Percentiles rank a stretch among this genome's conserved stretches.
Evolutionary conservation across 2,888 invertebrate genomes (phyloP).

Genomic region (Minunthozetes semirufus): DNA sequence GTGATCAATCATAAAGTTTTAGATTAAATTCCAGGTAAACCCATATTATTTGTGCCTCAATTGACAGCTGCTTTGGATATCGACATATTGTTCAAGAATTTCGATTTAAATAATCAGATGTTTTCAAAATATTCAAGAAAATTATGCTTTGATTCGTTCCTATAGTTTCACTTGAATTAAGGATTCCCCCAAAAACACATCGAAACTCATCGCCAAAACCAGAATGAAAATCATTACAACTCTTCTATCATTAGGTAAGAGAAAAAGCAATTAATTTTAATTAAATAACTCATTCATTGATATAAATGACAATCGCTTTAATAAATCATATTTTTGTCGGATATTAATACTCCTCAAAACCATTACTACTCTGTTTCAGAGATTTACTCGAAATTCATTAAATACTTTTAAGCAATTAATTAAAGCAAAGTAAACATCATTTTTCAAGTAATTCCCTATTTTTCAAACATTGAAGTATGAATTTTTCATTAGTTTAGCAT

Average conservation of each 20-base stretch:
- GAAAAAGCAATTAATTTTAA: neutral
- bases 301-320: neutral
- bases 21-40: neutral
- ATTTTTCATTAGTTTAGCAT: no score
- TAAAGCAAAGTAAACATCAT: no score
- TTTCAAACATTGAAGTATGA: no score
- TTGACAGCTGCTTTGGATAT: neutral
- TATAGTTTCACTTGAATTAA: neutral
- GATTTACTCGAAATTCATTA: no score
- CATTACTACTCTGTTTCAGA: no score
- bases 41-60: neutral
- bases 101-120: neutral
- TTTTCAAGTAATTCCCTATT: no score
- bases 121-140: neutral
- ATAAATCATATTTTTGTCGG: neutral
- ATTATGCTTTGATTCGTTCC: neutral
- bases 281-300: neutral
- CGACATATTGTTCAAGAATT: neutral
- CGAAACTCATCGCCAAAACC: slow-evolving; percentile 3
- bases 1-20: slow-evolving; percentile 4
- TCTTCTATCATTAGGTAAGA: neutral
- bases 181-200: neutral
- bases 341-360: neutral
- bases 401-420: no score
- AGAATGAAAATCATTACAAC: neutral